Percentiles rank a stretch among this genome's conserved stretches.
Conservation (phyloP, 2,113 vertebrate species). For the Dasypus novemcinctus region DNA sequence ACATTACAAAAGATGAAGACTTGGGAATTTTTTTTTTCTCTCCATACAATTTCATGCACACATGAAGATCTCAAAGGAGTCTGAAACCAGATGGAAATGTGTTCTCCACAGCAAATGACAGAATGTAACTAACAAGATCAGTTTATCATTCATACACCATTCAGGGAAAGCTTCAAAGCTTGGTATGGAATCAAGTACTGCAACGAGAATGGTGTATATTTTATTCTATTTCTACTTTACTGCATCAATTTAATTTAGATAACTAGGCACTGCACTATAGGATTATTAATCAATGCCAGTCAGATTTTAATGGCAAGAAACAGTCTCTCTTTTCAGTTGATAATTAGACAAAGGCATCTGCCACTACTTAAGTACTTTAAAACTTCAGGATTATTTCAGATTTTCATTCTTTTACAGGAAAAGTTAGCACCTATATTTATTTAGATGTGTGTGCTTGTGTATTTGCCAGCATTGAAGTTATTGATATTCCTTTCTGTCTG, state of each 20-base stretch:
- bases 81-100: conserved; percentile 78
- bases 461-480: neutral
- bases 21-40: conserved; percentile 54
- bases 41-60: conserved; percentile 67
- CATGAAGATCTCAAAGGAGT: conserved; percentile 72
- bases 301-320: conserved; percentile 3
- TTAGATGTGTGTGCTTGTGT: neutral
- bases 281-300: neutral
- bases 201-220: neutral
- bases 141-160: conserved; percentile 37
- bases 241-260: neutral
- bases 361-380: neutral
- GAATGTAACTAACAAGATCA: conserved; percentile 53
- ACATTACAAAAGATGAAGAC: conserved; percentile 50
- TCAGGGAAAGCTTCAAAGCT: neutral
- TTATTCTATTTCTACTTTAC: neutral
- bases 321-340: neutral
- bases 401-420: conserved; percentile 2
- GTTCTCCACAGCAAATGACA: conserved; percentile 72
- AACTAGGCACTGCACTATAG: neutral
- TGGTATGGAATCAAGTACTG: conserved; percentile 35
- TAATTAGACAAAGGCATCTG: conserved; percentile 27
- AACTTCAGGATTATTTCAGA: conserved; percentile 33
- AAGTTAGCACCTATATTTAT: conserved; percentile 5
- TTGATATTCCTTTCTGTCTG: neutral